Percentiles rank a stretch among this genome's conserved stretches.
These are phyloP conservation scores for Calephelis virginiensis DNA, from an alignment of 1,140 invertebrate species.

Conservation along the genomic window DNA sequence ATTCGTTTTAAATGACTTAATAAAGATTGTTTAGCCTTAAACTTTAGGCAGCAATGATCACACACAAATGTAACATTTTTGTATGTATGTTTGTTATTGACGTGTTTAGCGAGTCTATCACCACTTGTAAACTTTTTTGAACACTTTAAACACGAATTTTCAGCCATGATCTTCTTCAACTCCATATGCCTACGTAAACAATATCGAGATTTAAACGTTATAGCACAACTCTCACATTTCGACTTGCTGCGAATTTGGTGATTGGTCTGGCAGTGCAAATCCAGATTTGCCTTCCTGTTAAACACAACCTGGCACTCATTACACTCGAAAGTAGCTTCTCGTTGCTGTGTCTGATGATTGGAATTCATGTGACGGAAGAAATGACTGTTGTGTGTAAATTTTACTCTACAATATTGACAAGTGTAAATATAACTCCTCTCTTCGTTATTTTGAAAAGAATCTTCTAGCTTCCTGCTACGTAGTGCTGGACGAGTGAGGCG, in stretches of 20 bases:
- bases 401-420: slow-evolving; percentile 65
- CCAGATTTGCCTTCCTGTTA: slow-evolving; percentile 56
- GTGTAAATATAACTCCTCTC: slow-evolving; percentile 57
- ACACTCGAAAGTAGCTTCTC: slow-evolving; percentile 58
- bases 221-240: slow-evolving; percentile 59
- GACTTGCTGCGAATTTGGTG: slow-evolving; percentile 62
- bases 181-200: slow-evolving; percentile 65
- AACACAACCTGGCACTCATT: slow-evolving; percentile 68
- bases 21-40: slow-evolving; percentile 60
- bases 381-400: slow-evolving; percentile 67
- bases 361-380: slow-evolving; percentile 69
- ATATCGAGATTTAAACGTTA: slow-evolving; percentile 67
- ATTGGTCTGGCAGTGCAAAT: slow-evolving; percentile 61
- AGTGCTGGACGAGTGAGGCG: slow-evolving; percentile 49
- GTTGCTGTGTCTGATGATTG: slow-evolving; percentile 58
- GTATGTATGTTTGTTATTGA: slow-evolving; percentile 59
- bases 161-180: slow-evolving; percentile 55
- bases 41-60: slow-evolving; percentile 59
- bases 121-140: slow-evolving; percentile 64
- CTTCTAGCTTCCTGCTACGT: slow-evolving; percentile 41
- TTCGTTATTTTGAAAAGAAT: slow-evolving; percentile 36
- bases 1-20: slow-evolving; percentile 55
- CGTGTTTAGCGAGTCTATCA: slow-evolving; percentile 56
- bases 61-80: slow-evolving; percentile 62
- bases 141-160: slow-evolving; percentile 64